Conservation (phyloP, 2,797 vertebrate species). For the Epinephelus malabaricus region DNA sequence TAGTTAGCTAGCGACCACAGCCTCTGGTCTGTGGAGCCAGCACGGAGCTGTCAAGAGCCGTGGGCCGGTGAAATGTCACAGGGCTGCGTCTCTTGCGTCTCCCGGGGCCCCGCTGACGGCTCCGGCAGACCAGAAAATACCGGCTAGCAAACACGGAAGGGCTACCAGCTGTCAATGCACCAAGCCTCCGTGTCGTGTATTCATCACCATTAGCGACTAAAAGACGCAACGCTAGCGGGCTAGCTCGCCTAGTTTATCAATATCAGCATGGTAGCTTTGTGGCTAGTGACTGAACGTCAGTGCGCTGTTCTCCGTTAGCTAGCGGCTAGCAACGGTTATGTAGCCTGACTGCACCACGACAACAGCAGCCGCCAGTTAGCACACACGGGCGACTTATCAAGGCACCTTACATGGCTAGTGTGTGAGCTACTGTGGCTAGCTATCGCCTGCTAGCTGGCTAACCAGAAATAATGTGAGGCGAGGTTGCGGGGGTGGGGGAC, state of each 20-base stretch:
- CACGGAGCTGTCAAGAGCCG: conserved; percentile 72
- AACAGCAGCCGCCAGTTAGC: background rate
- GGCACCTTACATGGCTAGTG: background rate
- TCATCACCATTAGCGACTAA: conserved; percentile 46
- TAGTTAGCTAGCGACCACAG: conserved; percentile 72
- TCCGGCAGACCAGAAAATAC: conserved; percentile 51
- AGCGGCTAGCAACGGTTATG: conserved; percentile 54
- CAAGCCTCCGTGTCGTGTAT: conserved; percentile 19
- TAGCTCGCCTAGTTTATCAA: conserved; percentile 69
- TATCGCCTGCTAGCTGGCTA: conserved; percentile 60
- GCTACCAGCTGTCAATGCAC: conserved; percentile 44
- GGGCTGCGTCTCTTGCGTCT: conserved; percentile 64
- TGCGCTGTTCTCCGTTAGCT: conserved; percentile 48
- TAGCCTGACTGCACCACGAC: too few relatives aligned
- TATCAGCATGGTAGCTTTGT: conserved; percentile 62
- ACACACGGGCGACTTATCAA: conserved; percentile 9
- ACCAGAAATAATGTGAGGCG: conserved; percentile 65
- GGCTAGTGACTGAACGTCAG: conserved; percentile 49
- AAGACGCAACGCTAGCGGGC: conserved; percentile 59
- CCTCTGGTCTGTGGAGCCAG: conserved; percentile 56
- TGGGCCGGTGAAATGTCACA: conserved; percentile 77
- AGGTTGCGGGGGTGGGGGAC: conserved; percentile 79
- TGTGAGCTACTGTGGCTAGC: conserved; percentile 30
- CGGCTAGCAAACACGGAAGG: conserved; percentile 50
- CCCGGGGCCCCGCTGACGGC: conserved; percentile 57